Evolutionary conservation across 2,888 invertebrate genomes (phyloP).

Genomic region (Apoda limacodes): DNA sequence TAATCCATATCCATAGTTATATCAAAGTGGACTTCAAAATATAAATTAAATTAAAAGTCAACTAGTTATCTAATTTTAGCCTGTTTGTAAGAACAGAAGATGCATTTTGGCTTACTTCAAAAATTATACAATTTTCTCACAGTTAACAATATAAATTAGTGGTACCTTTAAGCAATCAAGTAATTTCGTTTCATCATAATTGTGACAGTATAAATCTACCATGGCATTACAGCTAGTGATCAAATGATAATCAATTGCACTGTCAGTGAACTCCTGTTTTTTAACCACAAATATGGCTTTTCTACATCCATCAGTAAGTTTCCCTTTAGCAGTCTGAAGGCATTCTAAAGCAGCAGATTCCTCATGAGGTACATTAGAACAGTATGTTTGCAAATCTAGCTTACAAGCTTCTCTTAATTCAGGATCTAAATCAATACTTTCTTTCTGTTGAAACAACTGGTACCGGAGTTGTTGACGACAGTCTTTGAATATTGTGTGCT

Average conservation of each 20-base stretch:
- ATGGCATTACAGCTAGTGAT: conserved; percentile 86
- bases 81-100: too few relatives aligned
- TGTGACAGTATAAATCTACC: conserved; percentile 87
- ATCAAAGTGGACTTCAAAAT: too few relatives aligned
- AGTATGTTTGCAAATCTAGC: conserved; percentile 80
- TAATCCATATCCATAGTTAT: too few relatives aligned
- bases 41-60: too few relatives aligned
- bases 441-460: conserved; percentile 92
- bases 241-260: conserved; percentile 88
- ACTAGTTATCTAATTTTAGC: too few relatives aligned
- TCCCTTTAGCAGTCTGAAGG: conserved; percentile 73
- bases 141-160: too few relatives aligned
- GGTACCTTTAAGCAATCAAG: conserved; percentile 83
- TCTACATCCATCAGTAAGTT: conserved; percentile 78
- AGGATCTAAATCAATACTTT: conserved; percentile 88
- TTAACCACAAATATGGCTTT: conserved; percentile 87
- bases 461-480: conserved; percentile 92
- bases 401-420: conserved; percentile 85
- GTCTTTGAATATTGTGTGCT: conserved; percentile 85
- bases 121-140: too few relatives aligned
- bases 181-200: conserved; percentile 75
- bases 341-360: conserved; percentile 85
- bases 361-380: conserved; percentile 75
- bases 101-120: too few relatives aligned
- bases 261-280: conserved; percentile 87